phyloP scores from a whole-genome alignment of 2,888 invertebrate species.

The Macaria notata region DNA sequence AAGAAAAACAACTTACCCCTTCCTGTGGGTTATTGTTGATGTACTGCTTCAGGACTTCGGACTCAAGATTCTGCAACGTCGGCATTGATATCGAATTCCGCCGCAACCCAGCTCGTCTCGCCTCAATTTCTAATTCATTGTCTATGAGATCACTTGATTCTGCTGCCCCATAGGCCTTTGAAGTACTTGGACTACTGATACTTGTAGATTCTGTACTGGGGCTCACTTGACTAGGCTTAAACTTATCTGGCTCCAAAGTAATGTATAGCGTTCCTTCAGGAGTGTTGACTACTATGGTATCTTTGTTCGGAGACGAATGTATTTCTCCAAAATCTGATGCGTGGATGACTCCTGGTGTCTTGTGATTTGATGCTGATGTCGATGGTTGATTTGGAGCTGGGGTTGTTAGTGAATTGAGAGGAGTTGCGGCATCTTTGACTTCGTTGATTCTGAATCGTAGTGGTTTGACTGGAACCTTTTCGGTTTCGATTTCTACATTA shows the following conservation, averaged over 20 bases:
- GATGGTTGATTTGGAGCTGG: background rate
- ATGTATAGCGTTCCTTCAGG: constrained; percentile 75
- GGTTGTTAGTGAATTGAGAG: constrained; percentile 22
- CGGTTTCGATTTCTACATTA: constrained; percentile 41
- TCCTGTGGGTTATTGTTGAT: constrained; percentile 56
- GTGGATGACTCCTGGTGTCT: constrained; percentile 44
- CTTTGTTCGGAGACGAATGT: constrained; percentile 63
- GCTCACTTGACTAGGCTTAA: constrained; percentile 39
- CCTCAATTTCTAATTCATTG: constrained; percentile 53
- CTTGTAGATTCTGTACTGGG: constrained; percentile 50
- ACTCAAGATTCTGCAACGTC: constrained; percentile 85
- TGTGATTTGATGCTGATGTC: constrained; percentile 15
- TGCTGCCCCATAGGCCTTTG: constrained; percentile 52
- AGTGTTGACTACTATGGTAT: constrained; percentile 73
- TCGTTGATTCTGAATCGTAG: constrained; percentile 22
- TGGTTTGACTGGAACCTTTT: constrained; percentile 30
- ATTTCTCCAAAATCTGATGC: constrained; percentile 64
- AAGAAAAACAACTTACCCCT: constrained; percentile 50
- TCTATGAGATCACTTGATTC: constrained; percentile 59
- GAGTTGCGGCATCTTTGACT: background rate
- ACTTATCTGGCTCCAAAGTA: constrained; percentile 66
- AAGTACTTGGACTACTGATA: constrained; percentile 53
- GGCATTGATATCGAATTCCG: constrained; percentile 90
- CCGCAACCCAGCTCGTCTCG: constrained; percentile 68
- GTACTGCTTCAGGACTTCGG: constrained; percentile 78